Evolutionary conservation across 2,888 invertebrate species (phyloP), one percentile per base, ranked within the genome.

Genomic region (Amphipoea lucens): DNA sequence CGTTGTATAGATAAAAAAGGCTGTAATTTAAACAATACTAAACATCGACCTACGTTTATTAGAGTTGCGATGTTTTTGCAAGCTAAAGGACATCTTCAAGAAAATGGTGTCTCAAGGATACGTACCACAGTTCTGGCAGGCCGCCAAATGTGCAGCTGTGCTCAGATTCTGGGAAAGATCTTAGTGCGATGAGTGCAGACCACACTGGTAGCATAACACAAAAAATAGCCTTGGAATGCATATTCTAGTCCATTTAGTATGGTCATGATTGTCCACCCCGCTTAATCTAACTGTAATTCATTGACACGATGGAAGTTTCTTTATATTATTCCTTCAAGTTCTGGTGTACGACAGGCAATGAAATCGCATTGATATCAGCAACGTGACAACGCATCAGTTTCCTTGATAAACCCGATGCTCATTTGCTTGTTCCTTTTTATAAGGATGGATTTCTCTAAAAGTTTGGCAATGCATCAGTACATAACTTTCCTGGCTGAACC

Each of bases 71-170:
- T 17, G 2, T 1, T 40, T 62, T 42, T 36, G 2, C 7, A 12
- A 45, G 17, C 17, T 54, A 48, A 65, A 65, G 45, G 42, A 12
- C 20, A 5, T 54, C 12, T 48, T n/a, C 11, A 54, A 54, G 45
- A 48, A 79, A 65, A 81, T 40, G 9, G 9, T 74, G 29, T 57
- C 74, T 40, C 29, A 23, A 74, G 48, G 65, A 57, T 57, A 66
- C 23, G 45, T 23, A 74, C 48, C 82, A 60, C 74, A 82, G 57
- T 3, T 40, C 42, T 79, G 79, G 79, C 65, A 11, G 11, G 0
- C 3, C 14, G 79, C 79, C 82, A 79, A 79, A 82, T 66, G 65
- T 82, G 65, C 75, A 82, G 79, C 74, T 66, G 79, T 66, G 29
- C 57, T 66, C 7, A 51, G 29, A 60, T 74, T 82, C 82, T 74